Conservation (phyloP, 2,113 vertebrate genomes). For the Axis porcinus region DNA sequence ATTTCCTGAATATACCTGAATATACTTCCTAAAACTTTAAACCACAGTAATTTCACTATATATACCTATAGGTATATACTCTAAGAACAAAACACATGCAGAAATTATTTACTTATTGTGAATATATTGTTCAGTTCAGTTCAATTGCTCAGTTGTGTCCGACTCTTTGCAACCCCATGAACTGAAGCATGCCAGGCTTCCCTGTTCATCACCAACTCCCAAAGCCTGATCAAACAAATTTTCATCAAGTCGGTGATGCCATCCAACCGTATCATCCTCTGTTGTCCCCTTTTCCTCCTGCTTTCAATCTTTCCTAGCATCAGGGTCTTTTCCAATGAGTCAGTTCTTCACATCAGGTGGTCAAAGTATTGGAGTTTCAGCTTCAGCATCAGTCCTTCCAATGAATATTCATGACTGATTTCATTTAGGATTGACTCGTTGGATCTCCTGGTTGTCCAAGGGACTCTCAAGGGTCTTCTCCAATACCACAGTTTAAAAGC, state of each 20-base stretch:
- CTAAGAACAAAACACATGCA: not conserved
- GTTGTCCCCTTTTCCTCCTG: not conserved
- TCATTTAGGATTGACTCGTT: not conserved
- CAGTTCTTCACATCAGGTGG: not conserved
- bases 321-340: not conserved
- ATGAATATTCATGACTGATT: not conserved
- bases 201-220: not conserved
- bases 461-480: not conserved
- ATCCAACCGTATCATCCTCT: not conserved
- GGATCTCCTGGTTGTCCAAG: not conserved
- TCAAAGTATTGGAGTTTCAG: not conserved
- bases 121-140: not conserved
- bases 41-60: not conserved
- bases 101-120: not conserved
- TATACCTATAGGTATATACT: not conserved
- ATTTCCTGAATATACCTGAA: not conserved
- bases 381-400: not conserved
- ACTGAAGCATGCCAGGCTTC: not conserved
- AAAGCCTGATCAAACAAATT: not conserved
- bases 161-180: not conserved
- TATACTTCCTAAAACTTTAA: not conserved
- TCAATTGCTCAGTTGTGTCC: not conserved
- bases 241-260: not conserved
- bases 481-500: not conserved
- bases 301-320: not conserved